Conservation (phyloP, 2,888 invertebrate species). For the Tachina grossa region DNA sequence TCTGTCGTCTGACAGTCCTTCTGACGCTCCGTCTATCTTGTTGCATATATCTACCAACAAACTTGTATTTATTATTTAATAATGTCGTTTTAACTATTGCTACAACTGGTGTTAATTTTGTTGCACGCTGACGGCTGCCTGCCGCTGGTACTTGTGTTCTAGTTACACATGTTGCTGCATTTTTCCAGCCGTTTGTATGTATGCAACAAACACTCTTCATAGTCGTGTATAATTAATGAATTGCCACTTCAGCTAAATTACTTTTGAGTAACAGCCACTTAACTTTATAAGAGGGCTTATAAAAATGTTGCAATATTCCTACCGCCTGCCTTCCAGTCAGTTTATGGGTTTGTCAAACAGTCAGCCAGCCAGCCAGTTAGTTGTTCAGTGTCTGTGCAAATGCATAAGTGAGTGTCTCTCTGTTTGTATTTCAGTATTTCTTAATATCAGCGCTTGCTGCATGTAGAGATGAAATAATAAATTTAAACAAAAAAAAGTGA, state of each 20-base stretch:
- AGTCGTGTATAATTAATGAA: conserved; percentile 79
- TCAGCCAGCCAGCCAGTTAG: background rate
- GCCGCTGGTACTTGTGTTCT: conserved; percentile 44
- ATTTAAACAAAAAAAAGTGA: conserved; percentile 53
- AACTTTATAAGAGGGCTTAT: conserved; percentile 70
- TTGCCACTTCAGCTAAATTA: conserved; percentile 81
- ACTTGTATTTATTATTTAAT: conserved; percentile 9
- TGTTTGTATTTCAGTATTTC: conserved; percentile 24
- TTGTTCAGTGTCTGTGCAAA: background rate
- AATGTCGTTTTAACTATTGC: conserved; percentile 42
- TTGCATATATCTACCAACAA: background rate
- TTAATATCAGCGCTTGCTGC: conserved; percentile 23
- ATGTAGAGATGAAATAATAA: conserved; percentile 41
- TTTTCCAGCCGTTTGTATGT: conserved; percentile 1
- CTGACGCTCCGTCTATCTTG: background rate
- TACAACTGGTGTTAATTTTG: conserved; percentile 25
- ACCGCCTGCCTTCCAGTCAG: background rate
- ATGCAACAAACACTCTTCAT: conserved; percentile 52
- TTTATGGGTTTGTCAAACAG: background rate
- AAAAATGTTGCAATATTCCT: conserved; percentile 63
- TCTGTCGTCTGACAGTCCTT: background rate
- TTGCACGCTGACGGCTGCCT: conserved; percentile 36
- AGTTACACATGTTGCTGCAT: conserved; percentile 44
- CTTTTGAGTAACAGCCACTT: conserved; percentile 76
- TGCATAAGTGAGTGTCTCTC: background rate